phyloP scores from a whole-genome alignment of 2,797 vertebrate genomes.

The Gymnoscopelus braueri region DNA sequence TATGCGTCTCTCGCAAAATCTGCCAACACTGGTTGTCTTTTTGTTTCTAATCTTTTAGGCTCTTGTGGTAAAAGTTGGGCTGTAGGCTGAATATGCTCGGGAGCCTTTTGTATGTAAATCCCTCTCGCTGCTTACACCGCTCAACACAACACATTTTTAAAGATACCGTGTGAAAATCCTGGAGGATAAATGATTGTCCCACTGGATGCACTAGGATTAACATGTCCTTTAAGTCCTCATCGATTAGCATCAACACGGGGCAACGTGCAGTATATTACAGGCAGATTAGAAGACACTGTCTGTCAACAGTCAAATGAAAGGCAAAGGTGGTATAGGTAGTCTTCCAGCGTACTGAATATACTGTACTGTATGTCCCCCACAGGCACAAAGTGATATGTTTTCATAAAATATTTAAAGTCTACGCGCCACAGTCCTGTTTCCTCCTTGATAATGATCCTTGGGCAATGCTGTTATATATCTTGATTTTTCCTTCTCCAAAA shows the following conservation, averaged over 20 bases:
- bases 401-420: slow-evolving; percentile 53
- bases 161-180: slow-evolving; percentile 78
- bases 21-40: neutral
- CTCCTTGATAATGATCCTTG: no score
- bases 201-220: slow-evolving; percentile 80
- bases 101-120: slow-evolving; percentile 77
- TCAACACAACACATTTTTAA: slow-evolving; percentile 74
- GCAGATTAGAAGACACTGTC: slow-evolving; percentile 76
- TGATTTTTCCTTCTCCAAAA: no score
- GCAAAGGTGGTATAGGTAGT: slow-evolving; percentile 15
- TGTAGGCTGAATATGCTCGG: slow-evolving; percentile 64
- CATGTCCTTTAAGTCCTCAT: slow-evolving; percentile 70
- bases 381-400: slow-evolving; percentile 60
- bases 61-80: slow-evolving; percentile 61
- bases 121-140: slow-evolving; percentile 72
- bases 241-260: slow-evolving; percentile 80
- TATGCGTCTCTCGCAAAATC: slow-evolving; percentile 29
- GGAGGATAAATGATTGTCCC: slow-evolving; percentile 76
- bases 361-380: slow-evolving; percentile 65
- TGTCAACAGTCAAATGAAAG: slow-evolving; percentile 66
- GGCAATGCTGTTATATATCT: no score
- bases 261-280: slow-evolving; percentile 76
- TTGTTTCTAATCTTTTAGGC: slow-evolving; percentile 42
- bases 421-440: slow-evolving; percentile 56
- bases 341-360: slow-evolving; percentile 10